phyloP scores from a whole-genome alignment of 2,113 vertebrate species.

The Reinhardtius hippoglossoides region DNA sequence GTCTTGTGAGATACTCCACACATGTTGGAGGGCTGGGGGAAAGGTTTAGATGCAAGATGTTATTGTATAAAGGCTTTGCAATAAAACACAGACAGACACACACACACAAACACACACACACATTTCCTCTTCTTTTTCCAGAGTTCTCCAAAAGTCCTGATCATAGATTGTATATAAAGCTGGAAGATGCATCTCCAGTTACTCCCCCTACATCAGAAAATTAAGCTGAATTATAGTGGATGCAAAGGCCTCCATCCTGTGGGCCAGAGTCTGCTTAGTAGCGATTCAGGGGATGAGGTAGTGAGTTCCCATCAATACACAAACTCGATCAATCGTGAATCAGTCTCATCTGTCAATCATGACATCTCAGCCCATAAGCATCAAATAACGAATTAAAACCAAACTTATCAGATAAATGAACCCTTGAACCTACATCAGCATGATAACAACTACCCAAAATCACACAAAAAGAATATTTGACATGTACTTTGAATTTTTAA shows the following conservation, averaged over 20 bases:
- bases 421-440: too few relatives aligned
- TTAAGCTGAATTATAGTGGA: too few relatives aligned
- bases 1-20: slow-evolving; percentile 33
- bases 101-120: background rate
- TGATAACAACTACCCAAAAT: too few relatives aligned
- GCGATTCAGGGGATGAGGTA: too few relatives aligned
- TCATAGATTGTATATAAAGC: background rate
- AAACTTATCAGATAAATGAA: too few relatives aligned
- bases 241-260: too few relatives aligned
- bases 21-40: background rate
- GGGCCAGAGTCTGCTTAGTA: too few relatives aligned
- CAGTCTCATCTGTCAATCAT: background rate
- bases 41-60: slow-evolving; percentile 19
- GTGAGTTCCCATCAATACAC: background rate
- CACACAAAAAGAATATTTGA: too few relatives aligned
- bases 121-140: slow-evolving; percentile 1
- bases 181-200: background rate
- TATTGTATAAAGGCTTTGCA: slow-evolving; percentile 60
- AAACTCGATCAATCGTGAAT: too few relatives aligned
- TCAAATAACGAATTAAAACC: background rate
- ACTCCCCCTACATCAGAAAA: background rate
- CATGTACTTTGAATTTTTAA: too few relatives aligned
- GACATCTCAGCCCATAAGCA: background rate
- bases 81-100: slow-evolving; percentile 4
- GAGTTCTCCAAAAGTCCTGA: slow-evolving; percentile 11